Evolutionary conservation across 2,888 invertebrate species (phyloP), one percentile per base, ranked within the genome.

Genomic region (Drosophila nigricruria): DNA sequence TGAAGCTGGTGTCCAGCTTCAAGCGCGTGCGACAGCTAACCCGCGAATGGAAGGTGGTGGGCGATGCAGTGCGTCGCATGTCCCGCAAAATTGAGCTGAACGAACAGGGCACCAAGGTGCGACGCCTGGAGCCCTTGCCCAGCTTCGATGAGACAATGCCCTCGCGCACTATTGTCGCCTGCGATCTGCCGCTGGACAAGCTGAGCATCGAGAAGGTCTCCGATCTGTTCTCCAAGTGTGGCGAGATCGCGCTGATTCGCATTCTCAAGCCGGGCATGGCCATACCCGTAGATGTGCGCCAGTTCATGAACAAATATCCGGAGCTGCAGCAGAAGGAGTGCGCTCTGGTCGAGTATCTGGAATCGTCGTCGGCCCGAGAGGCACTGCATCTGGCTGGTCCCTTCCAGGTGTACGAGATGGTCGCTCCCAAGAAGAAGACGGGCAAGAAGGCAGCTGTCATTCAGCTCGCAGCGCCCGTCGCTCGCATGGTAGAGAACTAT

Each of bases 1-100:
- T 99, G 59, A 99, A 98, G 92, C 94, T 99, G 65, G 97, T 99
- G 79, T 97, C 98, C 16, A 98, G 98, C 90, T 98, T 99, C 92
- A 98, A 98, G 91, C 95, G 98, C 73, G 98, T 99, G 47, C 98
- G 98, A 89, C 97, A 98, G 90, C 93, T 98, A 66, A 97, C 98
- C 16, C 97, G 97, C 91, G 98, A 98, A 92, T 98, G 98, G 97
- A 95, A 97, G 75, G 96, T 97, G 25, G 98, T 98, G 12, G 98
- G 98, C 1, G 96, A 96, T 89, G 97, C 98, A 36, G 94, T 98
- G 75, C 94, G 95, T 81, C 94, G 95, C 42, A 97, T 97, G 43
- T 95, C 95, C 3, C 95, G 94, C 20, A 96, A 96, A 83, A 94
- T 98, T 77, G 97, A 98, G 93, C 96, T 99, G 56, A 98, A 98